These are phyloP conservation scores for Drosophila lacicola DNA, from an alignment of 2,888 invertebrate genomes.

Conservation along the genomic window DNA sequence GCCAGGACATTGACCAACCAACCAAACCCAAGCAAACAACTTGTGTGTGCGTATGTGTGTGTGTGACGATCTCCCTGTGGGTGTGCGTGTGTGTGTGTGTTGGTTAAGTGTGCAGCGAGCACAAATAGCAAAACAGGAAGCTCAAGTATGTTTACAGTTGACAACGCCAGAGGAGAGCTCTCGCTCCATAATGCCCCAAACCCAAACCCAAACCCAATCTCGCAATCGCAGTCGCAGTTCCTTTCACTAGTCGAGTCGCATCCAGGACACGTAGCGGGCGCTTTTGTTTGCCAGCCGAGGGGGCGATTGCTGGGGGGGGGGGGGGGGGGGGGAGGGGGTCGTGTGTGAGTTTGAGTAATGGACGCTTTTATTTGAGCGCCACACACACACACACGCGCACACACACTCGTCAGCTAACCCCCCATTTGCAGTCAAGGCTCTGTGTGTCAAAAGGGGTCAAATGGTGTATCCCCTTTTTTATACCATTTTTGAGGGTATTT, in stretches of 20 bases:
- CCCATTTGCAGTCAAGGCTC: conserved; percentile 31
- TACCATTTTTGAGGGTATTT: no score
- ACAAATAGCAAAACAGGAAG: conserved; percentile 79
- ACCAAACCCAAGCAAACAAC: conserved; percentile 46
- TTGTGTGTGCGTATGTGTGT: conserved; percentile 25
- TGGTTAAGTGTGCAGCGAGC: conserved; percentile 55
- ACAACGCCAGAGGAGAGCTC: conserved; percentile 67
- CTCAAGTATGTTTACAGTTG: conserved; percentile 81
- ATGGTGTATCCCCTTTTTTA: conserved; percentile 41
- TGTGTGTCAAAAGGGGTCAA: conserved; percentile 82
- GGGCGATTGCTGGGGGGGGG: neutral
- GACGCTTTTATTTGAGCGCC: conserved; percentile 79
- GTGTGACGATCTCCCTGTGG: conserved; percentile 7
- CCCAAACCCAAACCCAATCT: no score
- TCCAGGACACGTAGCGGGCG: conserved; percentile 54
- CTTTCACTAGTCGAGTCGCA: conserved; percentile 28
- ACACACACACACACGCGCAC: conserved; percentile 35
- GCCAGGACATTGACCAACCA: conserved; percentile 45
- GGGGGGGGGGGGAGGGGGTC: conserved; percentile 10
- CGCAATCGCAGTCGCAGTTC: conserved; percentile 26
- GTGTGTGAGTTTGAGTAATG: conserved; percentile 74
- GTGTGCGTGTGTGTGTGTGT: conserved; percentile 37
- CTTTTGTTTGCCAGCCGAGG: conserved; percentile 61
- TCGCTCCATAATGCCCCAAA: neutral
- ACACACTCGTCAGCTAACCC: neutral